Evolutionary conservation across 2,888 invertebrate species (phyloP).

Genomic region (Operophtera brumata): DNA sequence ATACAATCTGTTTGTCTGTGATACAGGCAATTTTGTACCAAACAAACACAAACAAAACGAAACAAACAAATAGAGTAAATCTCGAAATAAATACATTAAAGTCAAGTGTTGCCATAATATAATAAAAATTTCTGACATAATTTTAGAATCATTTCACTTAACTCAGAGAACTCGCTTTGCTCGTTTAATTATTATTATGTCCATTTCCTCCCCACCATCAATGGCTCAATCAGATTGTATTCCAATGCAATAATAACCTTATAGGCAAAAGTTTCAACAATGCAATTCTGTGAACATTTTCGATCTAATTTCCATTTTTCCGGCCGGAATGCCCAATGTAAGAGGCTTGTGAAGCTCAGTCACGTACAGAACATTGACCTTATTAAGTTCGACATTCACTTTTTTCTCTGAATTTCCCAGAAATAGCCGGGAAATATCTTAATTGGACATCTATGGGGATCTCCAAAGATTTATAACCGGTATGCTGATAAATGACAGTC

Average conservation of each 20-base stretch:
- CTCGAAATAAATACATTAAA: too few species aligned
- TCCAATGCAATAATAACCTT: neutral
- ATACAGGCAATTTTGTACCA: too few species aligned
- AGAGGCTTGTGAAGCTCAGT: slow-evolving; percentile 14
- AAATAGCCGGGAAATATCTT: slow-evolving; percentile 25
- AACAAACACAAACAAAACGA: too few species aligned
- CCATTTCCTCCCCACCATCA: too few species aligned
- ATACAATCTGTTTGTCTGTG: too few species aligned
- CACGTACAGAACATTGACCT: slow-evolving; percentile 30
- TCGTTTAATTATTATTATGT: too few species aligned
- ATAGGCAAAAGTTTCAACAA: neutral
- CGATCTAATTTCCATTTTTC: neutral
- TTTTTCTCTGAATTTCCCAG: slow-evolving; percentile 13
- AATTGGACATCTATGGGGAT: slow-evolving; percentile 30
- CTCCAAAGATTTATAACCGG: slow-evolving; percentile 21
- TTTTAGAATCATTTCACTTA: too few species aligned
- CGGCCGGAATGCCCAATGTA: neutral
- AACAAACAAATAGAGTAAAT: too few species aligned
- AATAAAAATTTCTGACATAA: too few species aligned
- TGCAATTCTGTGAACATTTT: neutral
- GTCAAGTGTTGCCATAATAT: too few species aligned
- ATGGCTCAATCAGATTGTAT: too few species aligned
- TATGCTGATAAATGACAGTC: slow-evolving; percentile 7
- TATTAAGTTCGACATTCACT: slow-evolving; percentile 26
- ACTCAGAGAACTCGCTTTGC: too few species aligned